Evolutionary conservation across 2,888 invertebrate species (phyloP), one percentile per base, ranked within the genome.

Genomic region (Brachypterus glaber): DNA sequence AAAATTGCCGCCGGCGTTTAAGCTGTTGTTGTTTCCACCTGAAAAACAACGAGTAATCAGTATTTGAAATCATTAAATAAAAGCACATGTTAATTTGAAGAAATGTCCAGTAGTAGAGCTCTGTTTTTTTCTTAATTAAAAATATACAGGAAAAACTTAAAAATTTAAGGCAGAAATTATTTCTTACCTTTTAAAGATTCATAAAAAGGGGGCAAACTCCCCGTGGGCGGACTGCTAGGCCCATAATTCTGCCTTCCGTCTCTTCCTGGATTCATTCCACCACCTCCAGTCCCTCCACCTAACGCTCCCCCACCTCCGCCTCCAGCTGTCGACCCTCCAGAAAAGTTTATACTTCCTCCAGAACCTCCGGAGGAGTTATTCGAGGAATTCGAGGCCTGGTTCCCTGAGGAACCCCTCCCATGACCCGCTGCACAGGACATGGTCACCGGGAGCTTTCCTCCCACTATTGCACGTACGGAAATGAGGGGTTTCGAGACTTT

Each of bases 161-260:
- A n/a, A n/a, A n/a, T n/a, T n/a, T n/a, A n/a, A n/a, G n/a, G n/a
- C n/a, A n/a, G n/a, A n/a, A n/a, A n/a, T n/a, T n/a, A n/a, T n/a
- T n/a, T 21, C 79, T 30, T 45, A 50, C 49, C 78, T 63, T 89
- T 89, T 0, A 89, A 70, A 7, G 85, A 85, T 65, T 88, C 88
- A 62, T 88, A 88, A 57, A 89, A 89, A 1, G 88, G 88, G n/a
- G 89, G 89, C 43, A 89, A 67, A 35, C 86, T 85, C 9, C 86
- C 87, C 1, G 86, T 87, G 2, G 88, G 88, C 35, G 88, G 88
- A 52, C 87, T 88, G 50, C 85, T 87, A 4, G 88, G 88, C 2
- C 87, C 87, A 59, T 88, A 88, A 61, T 87, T 86, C 42, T 85
- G 82, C 33, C 88, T 74, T 1, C 88, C 87, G 59, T 86, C 86